Evolutionary conservation across 2,888 invertebrate species (phyloP).

Genomic region (Leptothorax acervorum): DNA sequence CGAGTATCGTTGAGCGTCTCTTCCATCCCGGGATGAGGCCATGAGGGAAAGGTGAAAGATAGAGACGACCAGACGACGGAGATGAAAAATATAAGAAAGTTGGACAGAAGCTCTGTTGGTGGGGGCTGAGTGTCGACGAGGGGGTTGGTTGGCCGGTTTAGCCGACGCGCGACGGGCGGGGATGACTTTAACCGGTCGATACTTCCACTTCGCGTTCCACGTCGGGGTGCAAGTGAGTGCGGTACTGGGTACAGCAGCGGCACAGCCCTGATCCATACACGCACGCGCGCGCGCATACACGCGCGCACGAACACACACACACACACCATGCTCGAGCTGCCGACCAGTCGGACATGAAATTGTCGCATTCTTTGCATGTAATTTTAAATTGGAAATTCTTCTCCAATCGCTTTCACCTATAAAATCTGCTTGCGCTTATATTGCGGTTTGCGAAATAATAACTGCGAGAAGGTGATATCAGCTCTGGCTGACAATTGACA

Average conservation of each 20-base stretch:
- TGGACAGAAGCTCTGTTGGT: slow-evolving; percentile 58
- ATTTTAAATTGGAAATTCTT: slow-evolving; percentile 25
- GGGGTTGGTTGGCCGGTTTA: slow-evolving; percentile 72
- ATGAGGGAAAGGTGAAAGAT: slow-evolving; percentile 1
- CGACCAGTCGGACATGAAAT: slow-evolving; percentile 46
- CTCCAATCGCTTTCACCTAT: not conserved
- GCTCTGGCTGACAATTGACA: not conserved
- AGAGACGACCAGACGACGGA: slow-evolving; percentile 33
- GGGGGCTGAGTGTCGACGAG: slow-evolving; percentile 49
- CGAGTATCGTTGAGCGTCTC: slow-evolving; percentile 3
- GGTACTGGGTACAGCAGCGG: slow-evolving; percentile 26
- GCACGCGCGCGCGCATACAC: not conserved
- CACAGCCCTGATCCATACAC: slow-evolving; percentile 63
- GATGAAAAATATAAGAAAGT: slow-evolving; percentile 59
- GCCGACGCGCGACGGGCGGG: slow-evolving; percentile 63
- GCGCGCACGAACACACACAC: not conserved
- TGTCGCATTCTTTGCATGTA: slow-evolving; percentile 1
- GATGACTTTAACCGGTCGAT: slow-evolving; percentile 75
- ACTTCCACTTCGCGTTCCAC: slow-evolving; percentile 71
- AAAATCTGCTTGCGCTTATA: not conserved
- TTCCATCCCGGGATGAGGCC: not conserved
- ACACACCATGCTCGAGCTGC: not conserved
- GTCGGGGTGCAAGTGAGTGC: slow-evolving; percentile 44
- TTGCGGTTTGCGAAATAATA: not conserved
- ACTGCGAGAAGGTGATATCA: not conserved